Base-by-base conservation (phyloP, 2,888 invertebrate genomes). In the Chaetoderma sp. region DNA sequence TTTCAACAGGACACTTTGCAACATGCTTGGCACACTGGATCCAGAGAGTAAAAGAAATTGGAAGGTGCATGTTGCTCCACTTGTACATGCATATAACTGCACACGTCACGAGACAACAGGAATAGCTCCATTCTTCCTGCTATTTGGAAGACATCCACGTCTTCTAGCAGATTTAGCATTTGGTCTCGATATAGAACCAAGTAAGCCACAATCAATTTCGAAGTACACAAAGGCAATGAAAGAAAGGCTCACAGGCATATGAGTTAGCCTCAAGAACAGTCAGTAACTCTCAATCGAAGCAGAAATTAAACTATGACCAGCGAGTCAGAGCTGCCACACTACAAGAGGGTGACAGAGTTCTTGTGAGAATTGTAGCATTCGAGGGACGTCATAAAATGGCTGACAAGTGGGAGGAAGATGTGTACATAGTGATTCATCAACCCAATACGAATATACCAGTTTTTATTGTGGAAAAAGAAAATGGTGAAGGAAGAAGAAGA, bases 51-150 rank as follows among this genome's bases (percentile, higher is more conserved):
- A 68, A 33, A 18, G 21, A 1, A 54, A 63, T 21, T 71, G 71
- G 66, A 64, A 56, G 23, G 30, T 25, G 21, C 42, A 63, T 60
- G 47, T 59, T 1, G 18, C 62, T 3, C 28, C 52, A 10, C 18
- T 70, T 21, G 62, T 68, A 2, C 59, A 63, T 27, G 65, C 63
- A 0, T 68, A 71, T 23, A 71, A 71, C 30, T 56, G 58, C 27
- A 62, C 65, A 6, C 36, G n/a, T 27, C 49, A 59, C 61, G 70
- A 65, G 21, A 23, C 65, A 2, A 71, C 68, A 6, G 60, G 61
- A 1, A 63, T 28, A n/a, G 55, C 60, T 8, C 68, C 63, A 10
- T 66, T 50, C n/a, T 52, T 13, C 30, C 39, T 67, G 3, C 67
- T 67, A 67, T 64, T 64, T 63, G 66, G 67, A 2, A 33, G 61